phyloP scores from a whole-genome alignment of 2,113 vertebrate genomes.

The Lepisosteus oculatus region DNA sequence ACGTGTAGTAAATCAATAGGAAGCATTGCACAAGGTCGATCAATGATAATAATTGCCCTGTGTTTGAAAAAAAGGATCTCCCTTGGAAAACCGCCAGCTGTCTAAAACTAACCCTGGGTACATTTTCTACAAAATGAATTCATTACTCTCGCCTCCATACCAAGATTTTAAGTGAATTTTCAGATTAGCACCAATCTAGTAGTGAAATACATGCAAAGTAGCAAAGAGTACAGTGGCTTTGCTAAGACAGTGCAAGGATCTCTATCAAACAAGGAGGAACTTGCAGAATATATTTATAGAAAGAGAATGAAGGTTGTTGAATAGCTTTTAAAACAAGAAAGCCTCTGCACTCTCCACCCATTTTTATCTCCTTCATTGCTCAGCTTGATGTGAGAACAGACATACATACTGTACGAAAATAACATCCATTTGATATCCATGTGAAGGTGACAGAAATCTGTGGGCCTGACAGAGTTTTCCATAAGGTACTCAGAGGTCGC shows the following conservation, averaged over 20 bases:
- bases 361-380: constrained; percentile 10
- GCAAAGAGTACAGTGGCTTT: neutral
- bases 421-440: constrained; percentile 18
- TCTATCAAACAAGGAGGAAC: neutral
- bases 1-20: constrained; percentile 26
- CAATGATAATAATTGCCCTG: constrained; percentile 25
- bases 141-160: neutral
- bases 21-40: constrained; percentile 29
- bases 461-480: constrained; percentile 5
- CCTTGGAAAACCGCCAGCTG: constrained; percentile 18
- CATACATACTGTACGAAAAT: constrained; percentile 7
- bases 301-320: neutral
- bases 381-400: constrained; percentile 12
- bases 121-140: neutral
- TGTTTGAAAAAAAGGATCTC: constrained; percentile 13
- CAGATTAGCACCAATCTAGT: neutral
- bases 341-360: neutral
- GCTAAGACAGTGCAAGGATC: too few species aligned
- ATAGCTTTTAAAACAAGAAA: neutral
- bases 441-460: constrained; percentile 17
- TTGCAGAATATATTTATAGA: neutral
- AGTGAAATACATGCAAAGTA: constrained; percentile 2
- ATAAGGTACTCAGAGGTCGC: constrained; percentile 16
- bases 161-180: constrained; percentile 2
- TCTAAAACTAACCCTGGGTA: neutral